These are phyloP conservation scores for Manis javanica DNA, from an alignment of 2,797 vertebrate species.

Conservation along the genomic window DNA sequence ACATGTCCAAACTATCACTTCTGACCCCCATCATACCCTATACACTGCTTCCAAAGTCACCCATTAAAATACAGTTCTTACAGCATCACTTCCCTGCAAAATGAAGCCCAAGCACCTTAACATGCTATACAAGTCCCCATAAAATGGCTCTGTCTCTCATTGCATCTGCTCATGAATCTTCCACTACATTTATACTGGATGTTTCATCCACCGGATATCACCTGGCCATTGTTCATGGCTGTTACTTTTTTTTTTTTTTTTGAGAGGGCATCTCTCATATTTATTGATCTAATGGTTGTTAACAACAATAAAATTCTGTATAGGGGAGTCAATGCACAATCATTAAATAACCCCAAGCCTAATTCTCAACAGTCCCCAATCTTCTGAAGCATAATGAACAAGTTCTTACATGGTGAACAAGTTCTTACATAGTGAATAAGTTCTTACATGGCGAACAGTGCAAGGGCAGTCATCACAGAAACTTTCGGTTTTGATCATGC, in stretches of 20 bases:
- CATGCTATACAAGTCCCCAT: background rate
- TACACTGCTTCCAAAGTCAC: background rate
- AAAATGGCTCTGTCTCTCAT: background rate
- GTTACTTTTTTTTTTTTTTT: background rate
- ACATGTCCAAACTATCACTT: background rate
- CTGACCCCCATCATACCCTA: background rate
- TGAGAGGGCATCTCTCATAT: too few relatives aligned
- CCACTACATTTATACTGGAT: background rate
- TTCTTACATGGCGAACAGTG: too few relatives aligned
- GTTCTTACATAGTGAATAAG: too few relatives aligned
- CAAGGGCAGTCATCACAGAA: too few relatives aligned
- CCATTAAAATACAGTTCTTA: background rate
- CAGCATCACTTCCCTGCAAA: background rate
- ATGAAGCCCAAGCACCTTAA: background rate
- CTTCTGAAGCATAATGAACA: too few relatives aligned
- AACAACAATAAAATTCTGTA: too few relatives aligned
- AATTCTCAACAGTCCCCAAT: too few relatives aligned
- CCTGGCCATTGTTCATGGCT: background rate
- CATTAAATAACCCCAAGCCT: too few relatives aligned
- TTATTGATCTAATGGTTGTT: too few relatives aligned
- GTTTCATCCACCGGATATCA: background rate
- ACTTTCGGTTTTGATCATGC: too few relatives aligned
- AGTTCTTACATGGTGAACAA: too few relatives aligned
- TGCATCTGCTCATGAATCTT: background rate
- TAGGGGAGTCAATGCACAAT: too few relatives aligned